Evolutionary conservation across 2,113 vertebrate genomes (phyloP), one percentile per base, ranked within the genome.

Genomic region (Synchiropus splendidus): DNA sequence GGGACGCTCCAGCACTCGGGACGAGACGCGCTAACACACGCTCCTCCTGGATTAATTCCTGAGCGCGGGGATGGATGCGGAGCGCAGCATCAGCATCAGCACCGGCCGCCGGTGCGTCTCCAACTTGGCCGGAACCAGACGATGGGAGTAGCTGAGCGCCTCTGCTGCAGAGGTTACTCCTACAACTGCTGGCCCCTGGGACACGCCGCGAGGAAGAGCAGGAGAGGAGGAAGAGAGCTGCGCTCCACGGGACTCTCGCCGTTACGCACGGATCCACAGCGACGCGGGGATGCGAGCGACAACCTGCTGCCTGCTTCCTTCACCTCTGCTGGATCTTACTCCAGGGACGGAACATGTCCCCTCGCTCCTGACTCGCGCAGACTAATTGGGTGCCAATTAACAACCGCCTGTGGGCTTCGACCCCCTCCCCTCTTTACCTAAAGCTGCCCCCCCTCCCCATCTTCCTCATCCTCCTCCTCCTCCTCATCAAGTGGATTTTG

Each of bases 131-230:
- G 51, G 61, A 70, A 67, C 65, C 70, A 64, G 88, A 92, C 89
- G 63, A 96, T 95, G 94, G 92, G 90, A 89, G 85, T 77, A 79
- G 83, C 83, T 80, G 83, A 74, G 78, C 83, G 74, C 87, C 75
- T 84, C 79, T 74, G 73, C 83, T 78, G 78, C 89, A 85, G 83
- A 77, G 67, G 67, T 79, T 86, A 46, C 39, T 18, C 50, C 61
- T 52, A 52, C 62, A 38, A 52, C 55, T 38, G 51, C 56, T 86
- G 86, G 80, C 82, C 83, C 82, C 53, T 78, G 77, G 82, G 83
- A 85, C 74, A 62, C 74, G 71, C 42, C 75, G 38, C 78, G 72
- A 76, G 64, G 59, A 48, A 36, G n/a, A 48, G 33, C 48, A 2
- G 39, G 42, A 12, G 51, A 45, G 70, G 38, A 32, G 43, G 43